These are phyloP conservation scores for Pampus argenteus DNA, from an alignment of 2,797 vertebrate species.

Conservation along the genomic window DNA sequence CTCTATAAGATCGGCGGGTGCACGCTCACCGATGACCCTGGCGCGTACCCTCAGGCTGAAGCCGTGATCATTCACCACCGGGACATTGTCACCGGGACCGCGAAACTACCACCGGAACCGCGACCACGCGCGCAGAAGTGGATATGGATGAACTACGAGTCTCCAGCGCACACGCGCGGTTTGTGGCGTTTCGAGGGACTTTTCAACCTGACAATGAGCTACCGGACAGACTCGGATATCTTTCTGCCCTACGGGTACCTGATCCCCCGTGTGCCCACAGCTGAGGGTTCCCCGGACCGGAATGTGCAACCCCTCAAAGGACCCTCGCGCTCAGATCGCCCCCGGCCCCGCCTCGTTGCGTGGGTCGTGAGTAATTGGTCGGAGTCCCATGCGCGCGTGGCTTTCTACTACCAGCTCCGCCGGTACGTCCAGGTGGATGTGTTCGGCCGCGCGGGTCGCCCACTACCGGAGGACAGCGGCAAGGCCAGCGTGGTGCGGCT, in stretches of 20 bases:
- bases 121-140: conserved; percentile 88
- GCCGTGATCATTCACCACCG: conserved; percentile 84
- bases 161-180: conserved; percentile 86
- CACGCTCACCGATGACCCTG: conserved; percentile 71
- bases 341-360: conserved; percentile 82
- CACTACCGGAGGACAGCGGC: conserved; percentile 67
- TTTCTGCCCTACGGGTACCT: conserved; percentile 93
- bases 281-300: neutral
- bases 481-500: conserved; percentile 80
- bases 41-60: conserved; percentile 67
- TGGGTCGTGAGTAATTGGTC: conserved; percentile 97
- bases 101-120: conserved; percentile 65
- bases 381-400: conserved; percentile 87
- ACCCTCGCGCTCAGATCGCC: conserved; percentile 15
- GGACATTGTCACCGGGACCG: conserved; percentile 65
- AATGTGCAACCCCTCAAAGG: neutral
- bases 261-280: conserved; percentile 31
- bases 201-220: conserved; percentile 95
- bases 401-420: conserved; percentile 85
- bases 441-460: conserved; percentile 81
- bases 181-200: conserved; percentile 77
- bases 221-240: conserved; percentile 89
- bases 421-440: conserved; percentile 87
- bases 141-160: conserved; percentile 99
- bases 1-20: conserved; percentile 71